Evolutionary conservation across 2,888 invertebrate genomes (phyloP), one percentile per base, ranked within the genome.

Genomic region (Eledona agricola): DNA sequence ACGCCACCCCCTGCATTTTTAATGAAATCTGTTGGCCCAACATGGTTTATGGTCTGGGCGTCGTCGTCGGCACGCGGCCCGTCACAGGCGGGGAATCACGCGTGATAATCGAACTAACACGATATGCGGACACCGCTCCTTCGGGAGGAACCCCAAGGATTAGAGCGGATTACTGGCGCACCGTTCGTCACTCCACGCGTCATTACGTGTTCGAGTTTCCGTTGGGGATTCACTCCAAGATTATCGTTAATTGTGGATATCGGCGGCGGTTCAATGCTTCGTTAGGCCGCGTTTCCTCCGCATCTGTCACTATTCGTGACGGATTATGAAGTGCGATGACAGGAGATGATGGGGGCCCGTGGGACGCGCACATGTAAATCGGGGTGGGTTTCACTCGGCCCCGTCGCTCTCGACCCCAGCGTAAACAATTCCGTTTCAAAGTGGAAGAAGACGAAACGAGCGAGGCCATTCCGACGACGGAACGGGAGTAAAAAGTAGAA

Each of bases 71-170:
- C 68, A 70, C 70, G 67, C 70, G 70, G 58, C 60, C 60, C 62
- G 62, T 59, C 67, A 65, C 63, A 57, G 61, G 58, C 66, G 62
- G 65, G 63, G 67, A 68, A 70, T 66, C 69, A 69, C 69, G 70
- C 71, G 70, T 68, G 69, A 72, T 72, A 72, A 72, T 72, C 71
- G 69, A 65, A 65, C 72, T 72, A 70, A 71, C 70, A 67, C 68
- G 72, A 72, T 70, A 70, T 59, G 55, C 46, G n/a, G n/a, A n/a
- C n/a, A 46, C 52, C 47, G 51, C 38, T 55, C 46, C 55, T 58
- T 45, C 45, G n/a, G n/a, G n/a, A 45, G 57, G 55, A 43, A 55
- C 56, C 55, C 51, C 43, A 26, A 26, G 64, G 65, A 66, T 67
- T 69, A 66, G 60, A 60, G 56, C 60, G 56, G 64, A 63, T 65